Percentiles rank a stretch among this genome's conserved stretches.
Evolutionary conservation across 1,140 invertebrate species (phyloP).

Genomic region (Piezodorus guildinii): DNA sequence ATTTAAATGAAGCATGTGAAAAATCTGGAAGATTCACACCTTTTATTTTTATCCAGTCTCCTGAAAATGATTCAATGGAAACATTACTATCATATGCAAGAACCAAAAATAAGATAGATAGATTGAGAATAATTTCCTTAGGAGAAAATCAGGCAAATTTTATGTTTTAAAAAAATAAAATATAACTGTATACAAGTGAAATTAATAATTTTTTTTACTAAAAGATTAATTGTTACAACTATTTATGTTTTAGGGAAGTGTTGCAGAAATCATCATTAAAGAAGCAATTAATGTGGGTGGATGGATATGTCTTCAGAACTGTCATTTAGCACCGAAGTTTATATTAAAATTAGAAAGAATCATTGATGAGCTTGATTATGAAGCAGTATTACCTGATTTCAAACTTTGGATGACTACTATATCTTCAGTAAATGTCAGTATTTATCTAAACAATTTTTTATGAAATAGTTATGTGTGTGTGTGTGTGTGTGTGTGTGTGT

Average conservation of each 20-base stretch:
- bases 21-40: conserved; percentile 74
- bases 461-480: too few relatives aligned
- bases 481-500: too few relatives aligned
- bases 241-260: conserved; percentile 46
- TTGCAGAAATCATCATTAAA: conserved; percentile 68
- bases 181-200: background rate
- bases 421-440: conserved; percentile 50
- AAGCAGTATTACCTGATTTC: conserved; percentile 61
- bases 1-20: conserved; percentile 68
- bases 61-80: conserved; percentile 84
- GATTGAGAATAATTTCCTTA: conserved; percentile 76
- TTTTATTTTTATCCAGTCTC: conserved; percentile 80
- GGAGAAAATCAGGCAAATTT: conserved; percentile 63
- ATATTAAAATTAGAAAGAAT: conserved; percentile 69
- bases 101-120: conserved; percentile 57
- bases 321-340: conserved; percentile 85
- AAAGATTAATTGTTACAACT: background rate
- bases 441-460: background rate
- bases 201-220: background rate
- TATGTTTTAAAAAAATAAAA: background rate
- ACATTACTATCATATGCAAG: conserved; percentile 66
- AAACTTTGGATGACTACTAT: conserved; percentile 88
- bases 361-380: conserved; percentile 62
- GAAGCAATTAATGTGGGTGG: conserved; percentile 59
- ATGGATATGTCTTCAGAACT: conserved; percentile 92